Percentiles rank a stretch among this genome's conserved stretches.
Evolutionary conservation across 1,140 invertebrate genomes (phyloP).

Genomic region (Nautilus pompilius): DNA sequence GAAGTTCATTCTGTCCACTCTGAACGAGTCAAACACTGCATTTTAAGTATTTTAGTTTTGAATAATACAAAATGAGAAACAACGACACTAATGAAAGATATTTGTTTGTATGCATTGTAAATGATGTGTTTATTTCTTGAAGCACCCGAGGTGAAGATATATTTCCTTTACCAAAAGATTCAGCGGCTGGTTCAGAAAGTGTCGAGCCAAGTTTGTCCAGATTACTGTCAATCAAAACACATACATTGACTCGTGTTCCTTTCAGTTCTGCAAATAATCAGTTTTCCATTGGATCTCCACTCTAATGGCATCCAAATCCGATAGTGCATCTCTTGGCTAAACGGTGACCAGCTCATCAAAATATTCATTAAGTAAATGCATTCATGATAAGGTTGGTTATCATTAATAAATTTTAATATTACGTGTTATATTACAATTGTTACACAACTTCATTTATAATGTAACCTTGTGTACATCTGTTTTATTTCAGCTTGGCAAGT

Average conservation of each 20-base stretch:
- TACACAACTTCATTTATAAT: no score
- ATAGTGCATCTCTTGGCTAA: background rate
- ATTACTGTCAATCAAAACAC: background rate
- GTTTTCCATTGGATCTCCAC: background rate
- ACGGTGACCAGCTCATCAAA: background rate
- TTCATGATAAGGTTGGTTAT: no score
- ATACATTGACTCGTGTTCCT: background rate
- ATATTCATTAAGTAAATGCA: no score
- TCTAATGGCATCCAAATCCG: slow-evolving; percentile 2
- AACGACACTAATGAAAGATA: no score
- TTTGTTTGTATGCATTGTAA: no score
- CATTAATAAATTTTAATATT: no score
- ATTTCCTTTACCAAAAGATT: slow-evolving; percentile 7
- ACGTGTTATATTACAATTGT: no score
- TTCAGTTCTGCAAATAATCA: background rate
- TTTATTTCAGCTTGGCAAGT: no score
- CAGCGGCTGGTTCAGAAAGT: slow-evolving; percentile 7
- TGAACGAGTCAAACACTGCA: no score
- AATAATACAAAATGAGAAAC: no score
- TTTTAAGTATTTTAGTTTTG: no score
- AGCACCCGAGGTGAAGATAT: slow-evolving; percentile 4
- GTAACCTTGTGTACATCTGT: no score
- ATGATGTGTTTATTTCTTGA: background rate
- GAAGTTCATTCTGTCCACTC: slow-evolving; percentile 11
- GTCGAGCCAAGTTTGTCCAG: slow-evolving; percentile 9